Percentiles rank a stretch among this genome's conserved stretches.
Evolutionary conservation across 2,888 invertebrate species (phyloP).

Genomic region (Lycocerus yunnanus): DNA sequence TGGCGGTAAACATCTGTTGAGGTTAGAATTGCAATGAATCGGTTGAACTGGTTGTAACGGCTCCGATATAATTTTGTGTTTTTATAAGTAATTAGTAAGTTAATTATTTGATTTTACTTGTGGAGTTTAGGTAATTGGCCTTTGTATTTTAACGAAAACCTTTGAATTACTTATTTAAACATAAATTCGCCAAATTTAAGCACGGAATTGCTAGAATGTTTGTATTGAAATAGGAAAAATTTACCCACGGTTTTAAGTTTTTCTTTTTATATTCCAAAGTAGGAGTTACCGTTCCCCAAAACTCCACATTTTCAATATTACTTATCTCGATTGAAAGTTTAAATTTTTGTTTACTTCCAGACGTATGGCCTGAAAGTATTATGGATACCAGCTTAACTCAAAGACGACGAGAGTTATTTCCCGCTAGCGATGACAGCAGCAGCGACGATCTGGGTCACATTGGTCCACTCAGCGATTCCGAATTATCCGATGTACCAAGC

Average conservation of each 20-base stretch:
- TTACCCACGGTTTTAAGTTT: not conserved
- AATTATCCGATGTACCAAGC: constrained; percentile 1
- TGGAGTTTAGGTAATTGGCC: not conserved
- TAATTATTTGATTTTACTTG: not conserved
- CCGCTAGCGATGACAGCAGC: constrained; percentile 42
- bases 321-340: not conserved
- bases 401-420: constrained; percentile 68
- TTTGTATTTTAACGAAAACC: not conserved
- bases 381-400: constrained; percentile 50
- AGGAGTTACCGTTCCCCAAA: not conserved
- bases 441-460: constrained; percentile 63
- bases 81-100: not conserved
- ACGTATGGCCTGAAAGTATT: not conserved
- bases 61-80: not conserved
- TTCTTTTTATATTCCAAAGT: not conserved
- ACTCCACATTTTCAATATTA: not conserved
- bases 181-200: no score
- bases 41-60: constrained; percentile 24
- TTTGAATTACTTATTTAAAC: no score
- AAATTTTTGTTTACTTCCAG: not conserved
- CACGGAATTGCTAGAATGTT: no score
- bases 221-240: no score
- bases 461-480: constrained; percentile 57
- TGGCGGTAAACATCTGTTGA: constrained; percentile 35
- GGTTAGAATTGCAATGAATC: constrained; percentile 29